Percentiles rank a stretch among this genome's conserved stretches.
phyloP scores from a whole-genome alignment of 2,797 vertebrate genomes.

The Enteromius radiatus region DNA sequence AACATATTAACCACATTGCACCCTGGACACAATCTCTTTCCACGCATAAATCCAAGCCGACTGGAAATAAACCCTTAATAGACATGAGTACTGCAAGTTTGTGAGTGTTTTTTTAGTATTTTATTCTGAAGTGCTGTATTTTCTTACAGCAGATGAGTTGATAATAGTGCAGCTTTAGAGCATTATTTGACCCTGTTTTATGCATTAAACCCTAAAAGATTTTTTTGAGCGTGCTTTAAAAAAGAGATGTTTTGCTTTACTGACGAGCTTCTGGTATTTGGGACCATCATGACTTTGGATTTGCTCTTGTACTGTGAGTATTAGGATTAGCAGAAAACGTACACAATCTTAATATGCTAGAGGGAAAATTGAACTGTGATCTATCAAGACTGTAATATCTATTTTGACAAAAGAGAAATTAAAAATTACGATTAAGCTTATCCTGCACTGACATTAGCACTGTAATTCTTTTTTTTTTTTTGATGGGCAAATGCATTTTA shows the following conservation, averaged over 20 bases:
- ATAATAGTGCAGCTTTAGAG: not conserved
- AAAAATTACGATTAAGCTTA: not conserved
- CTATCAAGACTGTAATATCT: not conserved
- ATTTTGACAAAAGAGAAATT: not conserved
- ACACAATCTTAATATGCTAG: not conserved
- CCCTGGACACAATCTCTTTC: not conserved
- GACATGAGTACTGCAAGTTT: slow-evolving; percentile 20
- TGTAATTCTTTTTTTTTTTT: not conserved
- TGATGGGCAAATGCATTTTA: not conserved
- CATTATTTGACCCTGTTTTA: not conserved
- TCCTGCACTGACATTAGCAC: not conserved
- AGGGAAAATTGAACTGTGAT: not conserved
- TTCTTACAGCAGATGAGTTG: not conserved
- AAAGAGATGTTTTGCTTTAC: not conserved
- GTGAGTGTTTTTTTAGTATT: not conserved
- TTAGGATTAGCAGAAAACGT: not conserved
- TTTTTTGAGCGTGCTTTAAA: not conserved
- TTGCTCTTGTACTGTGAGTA: not conserved
- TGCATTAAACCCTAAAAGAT: not conserved
- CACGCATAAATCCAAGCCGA: not conserved
- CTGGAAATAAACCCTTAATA: slow-evolving; percentile 57
- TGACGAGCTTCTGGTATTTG: not conserved
- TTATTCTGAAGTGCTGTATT: not conserved
- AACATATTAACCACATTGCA: not conserved
- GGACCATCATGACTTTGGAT: not conserved